Evolutionary conservation across 2,113 vertebrate genomes (phyloP).

Genomic region (Poeciliopsis retropinna): DNA sequence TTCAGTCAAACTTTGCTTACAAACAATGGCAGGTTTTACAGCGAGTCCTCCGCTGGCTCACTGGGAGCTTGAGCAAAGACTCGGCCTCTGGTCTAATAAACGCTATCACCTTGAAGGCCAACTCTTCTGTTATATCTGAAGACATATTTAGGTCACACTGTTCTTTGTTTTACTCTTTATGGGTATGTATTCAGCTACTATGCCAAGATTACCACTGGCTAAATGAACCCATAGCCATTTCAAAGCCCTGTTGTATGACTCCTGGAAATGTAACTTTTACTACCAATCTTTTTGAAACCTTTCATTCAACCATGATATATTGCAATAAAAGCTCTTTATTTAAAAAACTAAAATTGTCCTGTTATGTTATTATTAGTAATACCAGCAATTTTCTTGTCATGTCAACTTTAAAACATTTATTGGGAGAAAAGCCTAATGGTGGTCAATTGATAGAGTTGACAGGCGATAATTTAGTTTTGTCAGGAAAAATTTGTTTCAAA

Average conservation of each 20-base stretch:
- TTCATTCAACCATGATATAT: neutral
- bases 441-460: neutral
- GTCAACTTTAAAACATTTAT: neutral
- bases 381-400: constrained; percentile 6
- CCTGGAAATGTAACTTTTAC: neutral
- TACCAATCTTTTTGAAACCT: constrained; percentile 5
- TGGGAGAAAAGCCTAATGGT: neutral
- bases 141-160: constrained; percentile 58
- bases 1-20: constrained; percentile 13
- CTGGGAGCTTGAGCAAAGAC: constrained; percentile 23
- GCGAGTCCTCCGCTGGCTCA: constrained; percentile 17
- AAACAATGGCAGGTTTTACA: constrained; percentile 33
- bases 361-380: neutral
- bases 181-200: constrained; percentile 18
- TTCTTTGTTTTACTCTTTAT: constrained; percentile 41
- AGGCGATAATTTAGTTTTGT: constrained; percentile 14
- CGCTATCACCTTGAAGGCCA: constrained; percentile 45
- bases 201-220: constrained; percentile 17
- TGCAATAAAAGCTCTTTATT: neutral
- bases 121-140: constrained; percentile 50
- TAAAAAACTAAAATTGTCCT: neutral
- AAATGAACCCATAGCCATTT: constrained; percentile 9
- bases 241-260: neutral
- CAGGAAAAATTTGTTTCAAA: neutral
- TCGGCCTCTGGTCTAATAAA: constrained; percentile 52